Evolutionary conservation across 1,140 invertebrate species (phyloP).

Genomic region (Prorops nasuta): DNA sequence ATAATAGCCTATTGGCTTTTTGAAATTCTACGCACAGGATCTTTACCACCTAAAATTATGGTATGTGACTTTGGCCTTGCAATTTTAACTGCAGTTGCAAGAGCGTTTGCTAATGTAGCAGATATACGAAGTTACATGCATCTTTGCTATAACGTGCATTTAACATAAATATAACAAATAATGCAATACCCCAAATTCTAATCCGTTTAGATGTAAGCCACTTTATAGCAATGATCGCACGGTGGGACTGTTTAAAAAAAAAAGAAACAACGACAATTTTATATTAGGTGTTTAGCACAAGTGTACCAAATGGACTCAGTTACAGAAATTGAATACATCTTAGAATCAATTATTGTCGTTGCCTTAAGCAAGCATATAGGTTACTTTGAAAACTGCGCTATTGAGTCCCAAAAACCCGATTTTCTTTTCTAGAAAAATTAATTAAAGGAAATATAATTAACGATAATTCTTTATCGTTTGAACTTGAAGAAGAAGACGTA

Average conservation of each 20-base stretch:
- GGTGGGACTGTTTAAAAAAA: conserved; percentile 17
- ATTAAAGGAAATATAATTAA: conserved; percentile 6
- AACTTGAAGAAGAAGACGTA: conserved; percentile 4
- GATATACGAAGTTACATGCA: conserved; percentile 11
- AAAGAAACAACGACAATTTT: conserved; percentile 15
- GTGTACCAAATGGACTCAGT: conserved; percentile 13
- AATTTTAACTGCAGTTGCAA: conserved; percentile 13
- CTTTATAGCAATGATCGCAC: conserved; percentile 15
- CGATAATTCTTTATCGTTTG: background rate
- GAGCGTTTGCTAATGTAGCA: conserved; percentile 2
- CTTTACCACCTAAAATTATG: conserved; percentile 3
- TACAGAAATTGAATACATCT: conserved; percentile 4
- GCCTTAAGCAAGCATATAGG: conserved; percentile 16
- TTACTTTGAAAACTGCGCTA: background rate
- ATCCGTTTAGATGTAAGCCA: conserved; percentile 16
- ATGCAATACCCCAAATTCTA: background rate
- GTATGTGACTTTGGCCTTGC: conserved; percentile 12
- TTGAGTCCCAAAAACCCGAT: conserved; percentile 3
- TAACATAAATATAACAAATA: conserved; percentile 1
- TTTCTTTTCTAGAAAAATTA: background rate
- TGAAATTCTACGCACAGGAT: conserved; percentile 1
- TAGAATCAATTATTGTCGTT: conserved; percentile 16
- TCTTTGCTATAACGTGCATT: conserved; percentile 3
- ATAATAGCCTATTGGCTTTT: conserved; percentile 14
- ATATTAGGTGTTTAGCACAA: conserved; percentile 11